Percentiles rank a stretch among this genome's conserved stretches.
phyloP scores from a whole-genome alignment of 2,888 invertebrate genomes.

The Gortyna flavago region DNA sequence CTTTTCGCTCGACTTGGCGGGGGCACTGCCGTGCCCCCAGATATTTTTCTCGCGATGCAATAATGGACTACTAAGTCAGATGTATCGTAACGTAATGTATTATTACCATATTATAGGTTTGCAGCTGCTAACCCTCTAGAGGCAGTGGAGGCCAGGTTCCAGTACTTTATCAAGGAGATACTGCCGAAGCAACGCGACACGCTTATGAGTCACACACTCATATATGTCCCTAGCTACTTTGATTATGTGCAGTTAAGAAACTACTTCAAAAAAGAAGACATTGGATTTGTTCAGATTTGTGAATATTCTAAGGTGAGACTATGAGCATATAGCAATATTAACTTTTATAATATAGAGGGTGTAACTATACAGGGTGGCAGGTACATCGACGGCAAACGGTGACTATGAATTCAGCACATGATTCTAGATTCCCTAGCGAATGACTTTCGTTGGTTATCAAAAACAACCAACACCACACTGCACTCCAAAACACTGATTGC shows the following conservation, averaged over 20 bases:
- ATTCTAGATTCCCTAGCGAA: not conserved
- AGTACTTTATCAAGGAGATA: constrained; percentile 95
- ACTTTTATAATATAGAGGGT: not conserved
- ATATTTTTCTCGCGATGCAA: no score
- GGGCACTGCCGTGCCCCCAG: no score
- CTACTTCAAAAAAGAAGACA: constrained; percentile 96
- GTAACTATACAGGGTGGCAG: not conserved
- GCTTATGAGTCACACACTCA: constrained; percentile 95
- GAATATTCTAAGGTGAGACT: constrained; percentile 94
- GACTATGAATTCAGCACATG: not conserved
- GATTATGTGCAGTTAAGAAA: constrained; percentile 98
- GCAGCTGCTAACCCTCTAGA: constrained; percentile 91
- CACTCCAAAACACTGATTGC: no score
- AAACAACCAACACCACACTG: no score
- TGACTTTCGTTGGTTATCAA: not conserved
- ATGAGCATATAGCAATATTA: not conserved
- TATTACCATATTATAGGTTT: constrained; percentile 87
- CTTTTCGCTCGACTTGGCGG: no score
- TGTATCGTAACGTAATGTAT: no score
- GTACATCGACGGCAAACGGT: no score
- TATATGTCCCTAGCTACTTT: constrained; percentile 98
- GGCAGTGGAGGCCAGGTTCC: constrained; percentile 94
- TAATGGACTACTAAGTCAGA: no score
- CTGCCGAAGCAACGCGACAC: constrained; percentile 94
- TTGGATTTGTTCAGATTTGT: constrained; percentile 97